Evolutionary conservation across 2,113 vertebrate genomes (phyloP).

Genomic region (Podiceps cristatus): DNA sequence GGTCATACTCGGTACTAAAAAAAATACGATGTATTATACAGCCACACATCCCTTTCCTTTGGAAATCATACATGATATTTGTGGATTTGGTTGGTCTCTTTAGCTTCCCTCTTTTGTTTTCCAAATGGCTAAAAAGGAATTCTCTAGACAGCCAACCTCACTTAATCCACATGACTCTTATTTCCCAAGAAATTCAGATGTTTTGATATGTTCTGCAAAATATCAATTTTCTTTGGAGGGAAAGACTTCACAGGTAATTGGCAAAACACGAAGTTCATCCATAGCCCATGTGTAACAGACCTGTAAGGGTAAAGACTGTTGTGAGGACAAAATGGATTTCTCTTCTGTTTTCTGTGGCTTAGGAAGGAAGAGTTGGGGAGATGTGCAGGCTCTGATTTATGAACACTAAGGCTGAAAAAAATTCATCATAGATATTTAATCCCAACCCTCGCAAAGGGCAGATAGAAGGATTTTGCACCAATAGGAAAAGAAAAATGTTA

Average conservation of each 20-base stretch:
- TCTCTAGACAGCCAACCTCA: not conserved
- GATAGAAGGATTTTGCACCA: not conserved
- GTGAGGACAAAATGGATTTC: not conserved
- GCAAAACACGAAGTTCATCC: not conserved
- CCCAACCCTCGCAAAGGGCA: not conserved
- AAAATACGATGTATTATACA: not conserved
- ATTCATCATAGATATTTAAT: not conserved
- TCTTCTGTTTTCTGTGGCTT: not conserved
- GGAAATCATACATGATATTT: not conserved
- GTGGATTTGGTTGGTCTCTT: not conserved
- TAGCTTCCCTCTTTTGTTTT: not conserved
- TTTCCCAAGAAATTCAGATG: not conserved
- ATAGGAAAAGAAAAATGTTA: not conserved
- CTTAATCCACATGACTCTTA: not conserved
- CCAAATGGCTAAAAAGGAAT: not conserved
- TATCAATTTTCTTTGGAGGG: not conserved
- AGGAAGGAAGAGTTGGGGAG: not conserved
- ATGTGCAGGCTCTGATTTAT: not conserved
- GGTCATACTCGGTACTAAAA: not conserved
- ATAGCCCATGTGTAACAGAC: not conserved
- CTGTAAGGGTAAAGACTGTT: not conserved
- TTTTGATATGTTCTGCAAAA: not conserved
- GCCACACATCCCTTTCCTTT: not conserved
- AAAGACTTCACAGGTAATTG: not conserved
- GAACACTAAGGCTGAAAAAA: not conserved